phyloP scores from a whole-genome alignment of 2,888 invertebrate species.

The Cephus nigrinus region DNA sequence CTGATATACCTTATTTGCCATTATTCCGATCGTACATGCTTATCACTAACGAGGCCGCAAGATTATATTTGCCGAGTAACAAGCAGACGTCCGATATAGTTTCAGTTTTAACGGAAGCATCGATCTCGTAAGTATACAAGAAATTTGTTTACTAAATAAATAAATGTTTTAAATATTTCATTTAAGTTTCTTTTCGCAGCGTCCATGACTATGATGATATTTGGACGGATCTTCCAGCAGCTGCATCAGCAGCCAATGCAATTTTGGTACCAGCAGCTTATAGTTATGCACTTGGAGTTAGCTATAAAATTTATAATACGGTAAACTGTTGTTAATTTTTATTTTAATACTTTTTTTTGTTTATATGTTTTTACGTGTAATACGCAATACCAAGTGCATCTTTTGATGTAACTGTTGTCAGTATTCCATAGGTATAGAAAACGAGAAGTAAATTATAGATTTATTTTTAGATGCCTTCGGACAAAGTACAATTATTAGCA shows the following conservation, averaged over 20 bases:
- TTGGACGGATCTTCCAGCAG: constrained; percentile 43
- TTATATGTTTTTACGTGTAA: neutral
- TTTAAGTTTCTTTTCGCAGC: neutral
- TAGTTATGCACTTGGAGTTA: constrained; percentile 42
- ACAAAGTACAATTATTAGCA: constrained; percentile 51
- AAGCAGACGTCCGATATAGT: constrained; percentile 45
- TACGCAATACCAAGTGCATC: neutral
- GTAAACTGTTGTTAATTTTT: constrained; percentile 30
- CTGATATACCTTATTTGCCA: constrained; percentile 66
- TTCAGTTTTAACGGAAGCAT: neutral
- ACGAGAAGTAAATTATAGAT: neutral
- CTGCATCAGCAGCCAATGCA: constrained; percentile 29
- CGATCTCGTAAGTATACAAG: neutral
- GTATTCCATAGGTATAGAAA: neutral
- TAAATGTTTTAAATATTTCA: neutral
- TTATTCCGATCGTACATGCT: constrained; percentile 53
- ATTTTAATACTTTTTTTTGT: neutral
- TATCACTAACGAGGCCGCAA: constrained; percentile 37
- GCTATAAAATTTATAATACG: constrained; percentile 45
- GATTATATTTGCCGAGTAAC: constrained; percentile 62
- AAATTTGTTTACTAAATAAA: neutral
- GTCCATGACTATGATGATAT: constrained; percentile 41
- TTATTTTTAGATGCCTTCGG: constrained; percentile 47
- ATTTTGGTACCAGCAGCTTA: constrained; percentile 43
- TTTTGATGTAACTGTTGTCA: neutral